Evolutionary conservation across 2,113 vertebrate species (phyloP).

Genomic region (Pangasianodon gigas): DNA sequence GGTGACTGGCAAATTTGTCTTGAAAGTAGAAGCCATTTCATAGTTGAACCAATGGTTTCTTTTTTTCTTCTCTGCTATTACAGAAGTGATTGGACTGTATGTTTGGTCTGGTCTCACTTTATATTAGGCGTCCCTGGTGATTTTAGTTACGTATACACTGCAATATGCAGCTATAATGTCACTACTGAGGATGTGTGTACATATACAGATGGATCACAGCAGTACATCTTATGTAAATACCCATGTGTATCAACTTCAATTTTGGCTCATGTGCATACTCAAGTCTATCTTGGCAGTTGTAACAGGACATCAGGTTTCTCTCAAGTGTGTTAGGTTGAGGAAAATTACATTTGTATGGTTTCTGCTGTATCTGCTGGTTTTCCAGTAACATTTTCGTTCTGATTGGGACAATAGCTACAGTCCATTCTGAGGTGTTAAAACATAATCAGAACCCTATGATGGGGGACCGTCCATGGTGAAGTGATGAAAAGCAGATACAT

Average conservation of each 20-base stretch:
- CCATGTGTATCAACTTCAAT: neutral
- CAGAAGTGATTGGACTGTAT: neutral
- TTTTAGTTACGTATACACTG: neutral
- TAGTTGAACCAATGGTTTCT: neutral
- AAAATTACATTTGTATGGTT: constrained; percentile 14
- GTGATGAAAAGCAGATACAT: neutral
- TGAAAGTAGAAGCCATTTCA: neutral
- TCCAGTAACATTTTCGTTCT: neutral
- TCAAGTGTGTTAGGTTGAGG: neutral
- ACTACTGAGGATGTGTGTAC: neutral
- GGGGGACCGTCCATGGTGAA: neutral
- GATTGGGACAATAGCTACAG: neutral
- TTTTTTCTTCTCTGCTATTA: neutral
- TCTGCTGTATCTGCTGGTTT: neutral
- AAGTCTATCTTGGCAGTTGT: neutral
- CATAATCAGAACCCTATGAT: neutral
- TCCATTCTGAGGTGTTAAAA: neutral
- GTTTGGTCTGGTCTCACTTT: neutral
- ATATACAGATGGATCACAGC: neutral
- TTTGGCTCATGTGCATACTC: neutral
- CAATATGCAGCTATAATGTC: neutral
- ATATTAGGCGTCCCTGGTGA: neutral
- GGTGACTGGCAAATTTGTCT: neutral
- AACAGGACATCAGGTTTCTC: neutral
- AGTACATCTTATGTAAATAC: neutral